phyloP scores from a whole-genome alignment of 2,797 vertebrate species.

The Eurystomus glaucurus region DNA sequence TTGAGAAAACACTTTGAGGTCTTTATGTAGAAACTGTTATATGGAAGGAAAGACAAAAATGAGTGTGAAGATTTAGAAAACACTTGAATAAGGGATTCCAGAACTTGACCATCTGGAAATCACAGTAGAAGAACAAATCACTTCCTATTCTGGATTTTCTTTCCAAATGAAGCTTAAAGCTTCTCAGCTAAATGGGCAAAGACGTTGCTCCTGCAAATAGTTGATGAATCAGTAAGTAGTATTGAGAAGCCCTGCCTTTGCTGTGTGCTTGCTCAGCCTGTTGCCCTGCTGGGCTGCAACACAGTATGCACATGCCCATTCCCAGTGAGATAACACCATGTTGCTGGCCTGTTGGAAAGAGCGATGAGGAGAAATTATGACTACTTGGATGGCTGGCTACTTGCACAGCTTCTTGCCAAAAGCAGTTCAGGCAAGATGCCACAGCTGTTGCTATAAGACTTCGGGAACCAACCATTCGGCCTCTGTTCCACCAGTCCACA shows the following conservation, averaged over 20 bases:
- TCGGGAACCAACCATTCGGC: neutral
- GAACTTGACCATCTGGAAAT: neutral
- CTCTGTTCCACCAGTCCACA: neutral
- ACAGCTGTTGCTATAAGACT: neutral
- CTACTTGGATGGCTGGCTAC: neutral
- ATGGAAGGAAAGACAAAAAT: neutral
- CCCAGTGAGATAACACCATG: accelerated
- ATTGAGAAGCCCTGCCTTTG: neutral
- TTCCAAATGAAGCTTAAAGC: neutral
- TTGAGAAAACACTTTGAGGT: neutral
- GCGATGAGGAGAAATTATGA: neutral
- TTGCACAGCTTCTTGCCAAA: neutral
- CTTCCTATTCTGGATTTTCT: neutral
- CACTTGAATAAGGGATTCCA: neutral
- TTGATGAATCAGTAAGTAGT: neutral
- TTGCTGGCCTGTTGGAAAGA: neutral
- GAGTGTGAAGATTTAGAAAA: neutral
- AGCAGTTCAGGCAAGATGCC: neutral
- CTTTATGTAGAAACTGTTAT: neutral
- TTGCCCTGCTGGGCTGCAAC: neutral
- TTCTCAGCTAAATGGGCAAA: neutral
- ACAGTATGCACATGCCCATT: accelerated
- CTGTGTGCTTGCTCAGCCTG: neutral
- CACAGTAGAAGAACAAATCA: neutral
- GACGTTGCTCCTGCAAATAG: neutral